Evolutionary conservation across 2,888 invertebrate genomes (phyloP).

Genomic region (Hemistola chrysoprasaria): DNA sequence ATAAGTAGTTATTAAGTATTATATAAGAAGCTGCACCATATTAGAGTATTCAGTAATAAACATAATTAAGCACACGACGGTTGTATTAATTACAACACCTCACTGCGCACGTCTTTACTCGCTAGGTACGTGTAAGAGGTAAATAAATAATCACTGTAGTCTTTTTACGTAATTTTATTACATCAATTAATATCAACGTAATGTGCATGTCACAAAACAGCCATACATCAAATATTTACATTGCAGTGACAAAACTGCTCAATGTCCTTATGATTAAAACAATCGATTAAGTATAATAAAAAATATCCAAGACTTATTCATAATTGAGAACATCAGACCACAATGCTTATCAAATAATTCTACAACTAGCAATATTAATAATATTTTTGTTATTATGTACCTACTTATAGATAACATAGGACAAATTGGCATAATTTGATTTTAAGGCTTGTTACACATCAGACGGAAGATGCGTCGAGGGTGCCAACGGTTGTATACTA

Average conservation of each 20-base stretch:
- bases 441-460: too few species aligned
- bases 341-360: conserved; percentile 6
- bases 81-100: neutral
- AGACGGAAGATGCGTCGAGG: too few species aligned
- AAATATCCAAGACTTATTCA: conserved; percentile 14
- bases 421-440: conserved; percentile 5
- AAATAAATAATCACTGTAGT: conserved; percentile 18
- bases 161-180: conserved; percentile 51
- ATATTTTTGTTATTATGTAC: neutral
- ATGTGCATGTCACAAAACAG: conserved; percentile 43
- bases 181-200: conserved; percentile 67
- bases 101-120: neutral
- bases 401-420: neutral
- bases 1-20: too few species aligned
- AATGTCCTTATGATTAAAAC: conserved; percentile 2
- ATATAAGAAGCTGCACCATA: too few species aligned
- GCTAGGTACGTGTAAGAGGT: neutral
- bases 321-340: conserved; percentile 21
- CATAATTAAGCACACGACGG: too few species aligned
- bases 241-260: conserved; percentile 10
- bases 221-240: conserved; percentile 16
- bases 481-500: too few species aligned
- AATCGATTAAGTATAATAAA: conserved; percentile 9
- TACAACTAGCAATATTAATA: conserved; percentile 6
- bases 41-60: too few species aligned